Conservation (phyloP, 2,888 invertebrate genomes). For the Cepaea hortensis region DNA sequence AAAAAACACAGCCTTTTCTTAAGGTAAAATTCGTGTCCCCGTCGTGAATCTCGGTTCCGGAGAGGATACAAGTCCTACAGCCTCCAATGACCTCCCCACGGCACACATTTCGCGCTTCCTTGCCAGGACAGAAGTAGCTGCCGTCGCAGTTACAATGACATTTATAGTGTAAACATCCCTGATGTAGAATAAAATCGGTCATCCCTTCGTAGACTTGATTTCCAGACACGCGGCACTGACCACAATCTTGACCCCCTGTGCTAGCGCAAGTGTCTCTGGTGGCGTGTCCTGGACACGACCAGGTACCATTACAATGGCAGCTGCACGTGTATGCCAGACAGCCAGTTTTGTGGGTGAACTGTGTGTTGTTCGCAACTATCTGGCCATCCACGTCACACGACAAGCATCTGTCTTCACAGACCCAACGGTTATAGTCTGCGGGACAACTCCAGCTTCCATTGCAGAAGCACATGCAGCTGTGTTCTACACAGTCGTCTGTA, state of each 20-base stretch:
- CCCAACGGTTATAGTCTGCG: slow-evolving; percentile 21
- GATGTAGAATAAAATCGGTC: slow-evolving; percentile 50
- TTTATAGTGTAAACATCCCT: slow-evolving; percentile 55
- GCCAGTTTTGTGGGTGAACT: slow-evolving; percentile 57
- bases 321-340: slow-evolving; percentile 65
- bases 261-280: slow-evolving; percentile 55
- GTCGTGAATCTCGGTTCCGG: slow-evolving; percentile 51
- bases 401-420: slow-evolving; percentile 54
- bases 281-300: slow-evolving; percentile 60
- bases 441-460: slow-evolving; percentile 68
- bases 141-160: slow-evolving; percentile 70
- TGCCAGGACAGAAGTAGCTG: slow-evolving; percentile 59
- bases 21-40: slow-evolving; percentile 62
- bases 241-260: slow-evolving; percentile 51
- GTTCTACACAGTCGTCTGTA: slow-evolving; percentile 55
- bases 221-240: slow-evolving; percentile 40
- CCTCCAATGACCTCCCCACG: slow-evolving; percentile 53
- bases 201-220: slow-evolving; percentile 49
- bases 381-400: slow-evolving; percentile 58
- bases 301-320: slow-evolving; percentile 63
- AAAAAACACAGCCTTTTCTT: slow-evolving; percentile 63
- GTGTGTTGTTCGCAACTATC: slow-evolving; percentile 56
- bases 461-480: slow-evolving; percentile 63
- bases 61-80: slow-evolving; percentile 55
- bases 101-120: slow-evolving; percentile 53